Conservation (phyloP, 35 echinoderm and acorn worm species). For the Acanthaster planci region DNA sequence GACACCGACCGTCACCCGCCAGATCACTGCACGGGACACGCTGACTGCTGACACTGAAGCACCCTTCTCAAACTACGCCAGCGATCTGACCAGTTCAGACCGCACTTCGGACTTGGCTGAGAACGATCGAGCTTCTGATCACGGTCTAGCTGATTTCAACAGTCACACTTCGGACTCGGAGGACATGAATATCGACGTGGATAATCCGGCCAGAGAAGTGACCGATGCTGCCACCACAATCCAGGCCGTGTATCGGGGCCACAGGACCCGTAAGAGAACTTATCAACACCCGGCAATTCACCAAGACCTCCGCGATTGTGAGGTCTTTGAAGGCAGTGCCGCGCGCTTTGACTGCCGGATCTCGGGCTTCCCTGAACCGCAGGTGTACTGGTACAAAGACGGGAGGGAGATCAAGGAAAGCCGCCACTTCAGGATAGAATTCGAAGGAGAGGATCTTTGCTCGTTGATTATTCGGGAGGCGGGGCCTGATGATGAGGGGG, state of each 20-base stretch:
- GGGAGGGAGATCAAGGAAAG: constrained; percentile 56
- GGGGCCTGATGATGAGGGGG: constrained; percentile 62
- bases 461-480: constrained; percentile 59
- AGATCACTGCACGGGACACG: neutral
- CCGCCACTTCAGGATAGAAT: constrained; percentile 50
- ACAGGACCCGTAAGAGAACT: constrained; percentile 35
- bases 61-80: constrained; percentile 18
- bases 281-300: constrained; percentile 71
- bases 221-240: constrained; percentile 34
- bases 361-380: constrained; percentile 59
- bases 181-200: constrained; percentile 44
- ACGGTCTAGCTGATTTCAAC: constrained; percentile 8
- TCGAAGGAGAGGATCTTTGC: constrained; percentile 50
- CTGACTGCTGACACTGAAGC: neutral
- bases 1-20: neutral
- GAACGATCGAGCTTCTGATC: constrained; percentile 4
- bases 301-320: constrained; percentile 67
- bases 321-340: constrained; percentile 49
- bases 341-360: constrained; percentile 70
- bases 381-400: constrained; percentile 83
- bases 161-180: constrained; percentile 18
- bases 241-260: constrained; percentile 43
- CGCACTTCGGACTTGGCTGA: constrained; percentile 9
- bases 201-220: constrained; percentile 32
- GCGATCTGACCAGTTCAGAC: constrained; percentile 12